These are phyloP conservation scores for Agelas oroides DNA, from an alignment of 37 sponge, comb jelly and placozoan genomes.

Conservation along the genomic window DNA sequence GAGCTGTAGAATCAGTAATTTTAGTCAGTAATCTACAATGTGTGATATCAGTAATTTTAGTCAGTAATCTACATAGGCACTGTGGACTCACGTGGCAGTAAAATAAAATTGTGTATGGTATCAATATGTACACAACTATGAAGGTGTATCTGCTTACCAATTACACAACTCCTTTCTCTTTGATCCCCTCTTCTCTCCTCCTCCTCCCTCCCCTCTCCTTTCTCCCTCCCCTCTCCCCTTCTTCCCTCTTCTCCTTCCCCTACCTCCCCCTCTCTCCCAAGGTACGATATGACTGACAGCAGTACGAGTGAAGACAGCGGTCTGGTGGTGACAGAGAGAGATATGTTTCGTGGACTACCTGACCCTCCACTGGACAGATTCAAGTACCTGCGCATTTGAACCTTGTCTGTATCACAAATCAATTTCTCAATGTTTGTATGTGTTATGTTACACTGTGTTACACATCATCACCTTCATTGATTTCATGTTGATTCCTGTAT, in stretches of 20 bases:
- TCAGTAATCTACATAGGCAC: background rate
- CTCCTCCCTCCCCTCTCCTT: conserved; percentile 2
- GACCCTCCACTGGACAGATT: background rate
- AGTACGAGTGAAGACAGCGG: conserved; percentile 9
- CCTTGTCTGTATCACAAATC: too few relatives aligned
- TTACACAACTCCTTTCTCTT: too few relatives aligned
- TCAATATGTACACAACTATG: too few relatives aligned
- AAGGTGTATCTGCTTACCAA: too few relatives aligned
- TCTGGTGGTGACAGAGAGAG: background rate
- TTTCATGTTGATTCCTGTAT: background rate
- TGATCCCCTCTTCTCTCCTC: background rate
- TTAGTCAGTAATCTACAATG: background rate
- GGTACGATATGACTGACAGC: background rate
- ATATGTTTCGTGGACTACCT: background rate
- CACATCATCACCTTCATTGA: background rate
- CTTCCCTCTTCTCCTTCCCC: background rate
- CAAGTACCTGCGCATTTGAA: conserved; percentile 5
- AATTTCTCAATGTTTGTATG: background rate
- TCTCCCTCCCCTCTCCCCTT: background rate
- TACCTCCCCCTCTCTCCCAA: background rate
- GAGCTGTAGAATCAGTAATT: background rate
- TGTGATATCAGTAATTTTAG: background rate
- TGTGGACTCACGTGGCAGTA: background rate
- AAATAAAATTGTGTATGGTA: too few relatives aligned
- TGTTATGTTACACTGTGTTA: background rate